Evolutionary conservation across 1,140 invertebrate genomes (phyloP).

Genomic region (Pectinophora gossypiella): DNA sequence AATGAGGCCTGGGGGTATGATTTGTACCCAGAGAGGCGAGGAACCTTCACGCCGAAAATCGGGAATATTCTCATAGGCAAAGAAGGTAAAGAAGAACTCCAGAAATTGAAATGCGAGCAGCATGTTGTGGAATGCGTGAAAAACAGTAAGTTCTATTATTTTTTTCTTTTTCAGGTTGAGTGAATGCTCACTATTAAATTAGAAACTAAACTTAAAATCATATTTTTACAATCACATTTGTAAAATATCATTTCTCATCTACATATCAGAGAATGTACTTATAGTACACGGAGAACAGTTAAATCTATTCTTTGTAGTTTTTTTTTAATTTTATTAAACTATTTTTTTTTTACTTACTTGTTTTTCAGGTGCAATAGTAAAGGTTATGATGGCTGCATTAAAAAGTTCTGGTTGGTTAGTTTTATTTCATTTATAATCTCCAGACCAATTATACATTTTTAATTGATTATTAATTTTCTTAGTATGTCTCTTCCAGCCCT

Average conservation of each 20-base stretch:
- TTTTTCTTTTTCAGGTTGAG: no score
- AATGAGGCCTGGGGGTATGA: constrained; percentile 83
- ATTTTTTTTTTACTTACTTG: constrained; percentile 6
- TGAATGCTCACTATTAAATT: no score
- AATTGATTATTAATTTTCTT: neutral
- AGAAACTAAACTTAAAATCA: no score
- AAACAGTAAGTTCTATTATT: constrained; percentile 86
- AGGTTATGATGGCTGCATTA: constrained; percentile 90
- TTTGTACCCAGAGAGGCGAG: constrained; percentile 90
- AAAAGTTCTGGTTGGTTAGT: constrained; percentile 89
- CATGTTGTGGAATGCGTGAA: constrained; percentile 86
- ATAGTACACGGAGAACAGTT: neutral
- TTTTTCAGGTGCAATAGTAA: constrained; percentile 85
- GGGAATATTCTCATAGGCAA: constrained; percentile 76
- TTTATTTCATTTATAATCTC: neutral
- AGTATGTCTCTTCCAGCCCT: constrained; percentile 74
- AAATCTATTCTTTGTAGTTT: neutral
- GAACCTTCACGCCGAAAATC: constrained; percentile 76
- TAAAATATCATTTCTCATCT: no score
- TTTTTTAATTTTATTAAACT: constrained; percentile 2
- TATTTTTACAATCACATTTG: no score
- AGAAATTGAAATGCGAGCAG: constrained; percentile 87
- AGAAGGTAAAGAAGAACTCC: constrained; percentile 80
- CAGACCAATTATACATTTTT: neutral
- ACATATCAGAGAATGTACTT: no score